Evolutionary conservation across 1,140 invertebrate species (phyloP), one percentile per base, ranked within the genome.

Genomic region (Ooceraea biroi): DNA sequence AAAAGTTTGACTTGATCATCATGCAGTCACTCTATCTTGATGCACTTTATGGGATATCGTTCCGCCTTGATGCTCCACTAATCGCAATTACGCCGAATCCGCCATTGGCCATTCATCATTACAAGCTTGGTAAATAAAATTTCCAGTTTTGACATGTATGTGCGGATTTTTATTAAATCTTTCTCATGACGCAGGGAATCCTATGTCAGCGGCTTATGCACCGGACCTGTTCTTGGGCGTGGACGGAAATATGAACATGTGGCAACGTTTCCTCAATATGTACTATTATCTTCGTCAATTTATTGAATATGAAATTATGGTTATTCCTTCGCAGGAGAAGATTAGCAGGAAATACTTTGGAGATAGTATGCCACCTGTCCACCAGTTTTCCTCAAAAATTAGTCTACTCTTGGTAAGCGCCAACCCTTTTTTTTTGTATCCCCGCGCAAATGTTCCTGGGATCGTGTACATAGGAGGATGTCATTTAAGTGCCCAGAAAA

Each of bases 381-480:
- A 91, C 0, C 94, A 96, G 50, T 84, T 96, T 14, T 90, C 92
- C 48, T 91, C 91, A 60, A 95, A 95, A 89, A 90, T 95, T 0
- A 94, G 94, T 74, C 89, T 96, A 90, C 57, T 96, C n/a, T 94
- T 96, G 77, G 74, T 95, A 2, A 95, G 95, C 87, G 89, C 89
- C 11, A 93, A 95, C 93, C 93, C 93, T 2, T 88, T 95, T 86
- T 89, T 93, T 60, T 89, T 93, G 58, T 90, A 92, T 46, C 91
- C 93, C 52, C 91, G 94, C 58, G 93, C 95, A 10, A 86, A 94
- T 11, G 92, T 94, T 14, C 94, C 95, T 8, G 92, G 89, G 73
- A 93, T 95, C 3, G 89, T 95, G 10, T 91, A 94, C 77, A 89
- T 95, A 65, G 94, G 94, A 46, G 95, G 95, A 3, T 88, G 95